Percentiles rank a stretch among this genome's conserved stretches.
Evolutionary conservation across 2,888 invertebrate species (phyloP).

Genomic region (Vandiemenella viatica): DNA sequence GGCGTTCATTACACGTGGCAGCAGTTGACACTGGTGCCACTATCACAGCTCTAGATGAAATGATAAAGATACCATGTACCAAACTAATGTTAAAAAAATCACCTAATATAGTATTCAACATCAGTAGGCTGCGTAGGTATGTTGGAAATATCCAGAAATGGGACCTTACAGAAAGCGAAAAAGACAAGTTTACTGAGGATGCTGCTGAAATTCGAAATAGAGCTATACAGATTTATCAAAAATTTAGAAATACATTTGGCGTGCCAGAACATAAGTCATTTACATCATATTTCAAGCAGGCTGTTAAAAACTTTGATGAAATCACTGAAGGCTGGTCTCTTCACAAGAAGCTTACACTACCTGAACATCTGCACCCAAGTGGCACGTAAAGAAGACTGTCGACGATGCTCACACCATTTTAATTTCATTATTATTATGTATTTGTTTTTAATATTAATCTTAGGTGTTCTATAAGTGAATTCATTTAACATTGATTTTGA

Average conservation of each 20-base stretch:
- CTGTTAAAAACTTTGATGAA: constrained; percentile 50
- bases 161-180: constrained; percentile 46
- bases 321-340: neutral
- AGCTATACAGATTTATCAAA: constrained; percentile 45
- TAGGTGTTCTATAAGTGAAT: too few species aligned
- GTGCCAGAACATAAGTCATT: constrained; percentile 47
- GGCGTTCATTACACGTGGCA: constrained; percentile 46
- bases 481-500: too few species aligned
- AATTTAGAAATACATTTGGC: constrained; percentile 44
- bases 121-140: constrained; percentile 49
- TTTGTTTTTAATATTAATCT: too few species aligned
- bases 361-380: too few species aligned
- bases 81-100: constrained; percentile 68
- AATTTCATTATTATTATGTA: too few species aligned
- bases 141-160: constrained; percentile 64
- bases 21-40: constrained; percentile 59
- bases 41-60: constrained; percentile 48
- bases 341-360: neutral
- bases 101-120: constrained; percentile 60
- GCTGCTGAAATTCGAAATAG: constrained; percentile 53
- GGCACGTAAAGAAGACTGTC: too few species aligned
- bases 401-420: too few species aligned
- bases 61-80: constrained; percentile 41
- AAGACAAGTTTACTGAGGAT: constrained; percentile 41
- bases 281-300: constrained; percentile 54